Conservation (phyloP, 2,113 vertebrate genomes). For the Papio anubis region DNA sequence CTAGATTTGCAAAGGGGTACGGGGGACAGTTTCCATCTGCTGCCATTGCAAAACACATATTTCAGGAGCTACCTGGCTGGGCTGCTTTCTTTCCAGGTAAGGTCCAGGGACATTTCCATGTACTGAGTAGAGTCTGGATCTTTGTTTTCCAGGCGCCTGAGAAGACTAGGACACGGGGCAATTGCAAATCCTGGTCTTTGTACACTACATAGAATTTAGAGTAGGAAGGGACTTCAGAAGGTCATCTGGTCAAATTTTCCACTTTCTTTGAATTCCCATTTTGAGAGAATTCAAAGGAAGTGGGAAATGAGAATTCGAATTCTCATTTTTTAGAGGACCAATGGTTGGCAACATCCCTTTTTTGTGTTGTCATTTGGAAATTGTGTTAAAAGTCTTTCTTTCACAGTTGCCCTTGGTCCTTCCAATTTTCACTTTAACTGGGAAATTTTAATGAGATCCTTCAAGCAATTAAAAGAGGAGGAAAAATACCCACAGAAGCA, state of each 20-base stretch:
- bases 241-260: neutral
- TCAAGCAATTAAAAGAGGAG: conserved; percentile 1
- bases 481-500: neutral
- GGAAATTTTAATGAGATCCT: conserved; percentile 49
- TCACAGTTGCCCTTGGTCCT: neutral
- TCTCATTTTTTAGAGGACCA: neutral
- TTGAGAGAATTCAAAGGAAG: neutral
- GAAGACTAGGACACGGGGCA: neutral
- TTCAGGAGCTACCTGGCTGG: neutral
- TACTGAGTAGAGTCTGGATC: neutral
- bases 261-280: neutral
- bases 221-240: neutral
- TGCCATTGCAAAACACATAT: neutral
- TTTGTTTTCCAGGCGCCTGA: neutral
- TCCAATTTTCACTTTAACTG: neutral
- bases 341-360: neutral
- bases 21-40: neutral
- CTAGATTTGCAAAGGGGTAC: conserved; percentile 20
- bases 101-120: neutral
- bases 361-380: neutral
- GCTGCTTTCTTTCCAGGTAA: neutral
- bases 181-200: neutral
- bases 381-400: neutral
- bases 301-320: neutral
- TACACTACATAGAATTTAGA: neutral